A percentile compares a stretch with the other conserved stretches of the same genome.
phyloP scores from a whole-genome alignment of 1,140 invertebrate species.

The Archegozetes longisetosus region DNA sequence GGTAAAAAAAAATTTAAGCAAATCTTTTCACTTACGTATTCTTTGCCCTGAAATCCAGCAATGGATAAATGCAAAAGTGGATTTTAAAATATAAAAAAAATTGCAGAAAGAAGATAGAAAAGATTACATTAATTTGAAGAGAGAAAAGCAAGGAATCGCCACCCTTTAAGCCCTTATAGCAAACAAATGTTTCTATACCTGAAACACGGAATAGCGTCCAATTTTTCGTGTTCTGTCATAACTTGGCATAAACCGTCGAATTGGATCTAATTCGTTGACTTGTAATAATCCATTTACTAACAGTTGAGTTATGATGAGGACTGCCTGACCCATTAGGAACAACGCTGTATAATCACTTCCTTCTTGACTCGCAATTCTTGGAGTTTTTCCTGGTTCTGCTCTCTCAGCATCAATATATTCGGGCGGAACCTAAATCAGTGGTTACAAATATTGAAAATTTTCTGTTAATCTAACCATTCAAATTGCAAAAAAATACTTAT shows the following conservation, averaged over 20 bases:
- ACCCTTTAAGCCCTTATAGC: background rate
- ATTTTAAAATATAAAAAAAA: background rate
- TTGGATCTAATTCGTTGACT: conserved; percentile 88
- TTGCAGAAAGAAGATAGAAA: background rate
- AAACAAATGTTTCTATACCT: conserved; percentile 42
- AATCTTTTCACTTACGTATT: conserved; percentile 12
- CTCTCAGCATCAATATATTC: conserved; percentile 59
- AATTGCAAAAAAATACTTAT: too few relatives aligned
- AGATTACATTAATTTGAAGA: background rate
- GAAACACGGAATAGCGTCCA: conserved; percentile 87
- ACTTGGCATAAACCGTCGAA: conserved; percentile 83
- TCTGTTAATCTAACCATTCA: background rate
- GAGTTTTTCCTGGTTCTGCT: conserved; percentile 48
- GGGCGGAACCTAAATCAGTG: conserved; percentile 39
- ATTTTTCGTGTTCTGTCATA: conserved; percentile 78
- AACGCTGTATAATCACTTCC: conserved; percentile 33
- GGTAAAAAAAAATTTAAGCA: conserved; percentile 2
- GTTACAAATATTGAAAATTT: background rate
- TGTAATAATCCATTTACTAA: conserved; percentile 68
- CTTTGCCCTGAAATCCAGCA: conserved; percentile 8
- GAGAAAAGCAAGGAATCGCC: background rate
- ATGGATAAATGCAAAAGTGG: background rate
- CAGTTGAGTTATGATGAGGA: conserved; percentile 84
- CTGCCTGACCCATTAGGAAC: conserved; percentile 75
- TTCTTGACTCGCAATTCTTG: conserved; percentile 45